Percentiles rank a stretch among this genome's conserved stretches.
phyloP scores from a whole-genome alignment of 2,113 vertebrate species.

The Blennius ocellaris region DNA sequence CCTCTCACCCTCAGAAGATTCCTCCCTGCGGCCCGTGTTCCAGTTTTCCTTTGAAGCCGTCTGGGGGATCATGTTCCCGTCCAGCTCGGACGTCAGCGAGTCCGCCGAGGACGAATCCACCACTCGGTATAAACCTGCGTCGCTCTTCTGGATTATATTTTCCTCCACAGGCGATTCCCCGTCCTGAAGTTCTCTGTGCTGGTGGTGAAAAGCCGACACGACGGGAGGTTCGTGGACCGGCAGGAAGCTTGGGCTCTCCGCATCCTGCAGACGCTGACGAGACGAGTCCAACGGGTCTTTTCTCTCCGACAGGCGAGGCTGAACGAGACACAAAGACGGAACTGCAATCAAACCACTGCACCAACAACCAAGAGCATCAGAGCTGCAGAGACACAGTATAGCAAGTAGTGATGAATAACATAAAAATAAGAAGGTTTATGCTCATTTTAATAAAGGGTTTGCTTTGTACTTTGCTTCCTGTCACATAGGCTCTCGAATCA shows the following conservation, averaged over 20 bases:
- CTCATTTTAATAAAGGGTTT: too few relatives aligned
- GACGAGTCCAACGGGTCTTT: not conserved
- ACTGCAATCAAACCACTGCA: too few relatives aligned
- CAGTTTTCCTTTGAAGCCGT: not conserved
- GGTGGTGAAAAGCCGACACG: slow-evolving; percentile 1
- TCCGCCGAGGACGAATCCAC: not conserved
- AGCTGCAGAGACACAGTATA: too few relatives aligned
- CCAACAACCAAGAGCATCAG: too few relatives aligned
- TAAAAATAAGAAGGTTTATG: too few relatives aligned
- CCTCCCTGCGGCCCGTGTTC: not conserved
- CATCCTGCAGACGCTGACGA: not conserved
- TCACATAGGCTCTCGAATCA: too few relatives aligned
- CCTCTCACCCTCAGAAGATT: not conserved
- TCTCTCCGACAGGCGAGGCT: too few relatives aligned
- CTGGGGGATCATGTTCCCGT: slow-evolving; percentile 49
- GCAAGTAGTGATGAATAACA: too few relatives aligned
- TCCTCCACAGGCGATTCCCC: slow-evolving; percentile 64
- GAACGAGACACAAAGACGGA: too few relatives aligned
- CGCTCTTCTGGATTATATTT: slow-evolving; percentile 63
- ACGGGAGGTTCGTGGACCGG: slow-evolving; percentile 42
- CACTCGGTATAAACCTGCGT: not conserved
- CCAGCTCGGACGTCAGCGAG: slow-evolving; percentile 21
- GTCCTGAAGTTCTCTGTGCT: slow-evolving; percentile 20
- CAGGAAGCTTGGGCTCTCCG: not conserved
- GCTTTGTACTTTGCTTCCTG: too few relatives aligned